A percentile compares a stretch with the other conserved stretches of the same genome.
phyloP scores from a whole-genome alignment of 2,888 invertebrate genomes.

The Unio pictorum region DNA sequence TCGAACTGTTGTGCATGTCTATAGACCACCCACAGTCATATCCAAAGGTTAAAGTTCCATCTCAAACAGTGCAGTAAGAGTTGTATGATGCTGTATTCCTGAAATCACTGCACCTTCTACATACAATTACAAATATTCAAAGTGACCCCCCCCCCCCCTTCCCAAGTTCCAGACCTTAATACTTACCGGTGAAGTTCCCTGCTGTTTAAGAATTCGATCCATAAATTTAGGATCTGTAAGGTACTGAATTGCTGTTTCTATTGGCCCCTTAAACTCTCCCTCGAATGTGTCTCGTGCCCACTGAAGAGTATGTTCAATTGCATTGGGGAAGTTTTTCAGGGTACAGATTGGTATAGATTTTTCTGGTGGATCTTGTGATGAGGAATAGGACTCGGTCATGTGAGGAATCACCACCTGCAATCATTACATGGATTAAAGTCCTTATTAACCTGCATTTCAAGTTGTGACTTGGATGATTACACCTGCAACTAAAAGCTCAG shows the following conservation, averaged over 20 bases:
- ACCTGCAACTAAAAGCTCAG: too few relatives aligned
- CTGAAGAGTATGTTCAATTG: slow-evolving; percentile 84
- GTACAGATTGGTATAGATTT: slow-evolving; percentile 99
- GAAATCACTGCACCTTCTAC: too few relatives aligned
- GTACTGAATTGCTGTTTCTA: slow-evolving; percentile 74
- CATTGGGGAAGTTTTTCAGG: slow-evolving; percentile 98
- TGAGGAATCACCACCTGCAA: slow-evolving; percentile 94
- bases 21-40: too few relatives aligned
- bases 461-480: too few relatives aligned
- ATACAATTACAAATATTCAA: too few relatives aligned
- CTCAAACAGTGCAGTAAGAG: too few relatives aligned
- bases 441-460: too few relatives aligned
- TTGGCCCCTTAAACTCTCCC: slow-evolving; percentile 90
- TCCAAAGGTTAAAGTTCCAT: too few relatives aligned
- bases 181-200: slow-evolving; percentile 87
- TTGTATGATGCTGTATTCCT: too few relatives aligned
- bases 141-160: too few relatives aligned
- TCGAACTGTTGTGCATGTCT: too few relatives aligned
- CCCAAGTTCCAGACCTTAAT: too few relatives aligned
- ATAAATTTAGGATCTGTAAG: slow-evolving; percentile 79
- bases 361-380: slow-evolving; percentile 98
- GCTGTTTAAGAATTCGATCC: slow-evolving; percentile 87
- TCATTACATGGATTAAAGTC: neutral
- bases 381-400: slow-evolving; percentile 95
- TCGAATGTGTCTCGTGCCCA: slow-evolving; percentile 81